phyloP scores from a whole-genome alignment of 1,140 invertebrate genomes.

The Muscidifurax raptorellus region DNA sequence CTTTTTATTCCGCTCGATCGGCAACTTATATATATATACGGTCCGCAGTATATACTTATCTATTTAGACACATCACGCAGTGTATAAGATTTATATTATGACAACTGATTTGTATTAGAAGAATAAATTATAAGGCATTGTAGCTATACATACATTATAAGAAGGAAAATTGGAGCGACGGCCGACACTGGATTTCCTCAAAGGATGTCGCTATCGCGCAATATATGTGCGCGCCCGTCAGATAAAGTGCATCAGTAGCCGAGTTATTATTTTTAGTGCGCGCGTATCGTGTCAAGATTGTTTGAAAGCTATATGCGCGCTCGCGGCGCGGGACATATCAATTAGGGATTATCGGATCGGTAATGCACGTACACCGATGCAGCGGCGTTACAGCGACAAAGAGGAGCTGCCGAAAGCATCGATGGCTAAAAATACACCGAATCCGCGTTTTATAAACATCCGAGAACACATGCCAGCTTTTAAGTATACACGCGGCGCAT shows the following conservation, averaged over 20 bases:
- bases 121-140: no score
- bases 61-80: neutral
- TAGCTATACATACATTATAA: no score
- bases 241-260: no score
- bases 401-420: neutral
- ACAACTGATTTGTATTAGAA: no score
- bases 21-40: no score
- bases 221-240: no score
- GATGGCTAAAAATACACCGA: constrained; percentile 43
- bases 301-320: neutral
- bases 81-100: no score
- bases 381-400: neutral
- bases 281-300: no score
- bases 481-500: constrained; percentile 44
- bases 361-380: neutral
- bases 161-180: no score
- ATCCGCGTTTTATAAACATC: constrained; percentile 69
- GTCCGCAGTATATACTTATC: no score
- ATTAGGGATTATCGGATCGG: neutral
- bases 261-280: no score
- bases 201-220: neutral
- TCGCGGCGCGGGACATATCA: neutral
- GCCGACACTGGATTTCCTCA: neutral
- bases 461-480: constrained; percentile 59
- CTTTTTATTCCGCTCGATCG: neutral